phyloP scores from a whole-genome alignment of 2,113 vertebrate species.

The Numida meleagris region DNA sequence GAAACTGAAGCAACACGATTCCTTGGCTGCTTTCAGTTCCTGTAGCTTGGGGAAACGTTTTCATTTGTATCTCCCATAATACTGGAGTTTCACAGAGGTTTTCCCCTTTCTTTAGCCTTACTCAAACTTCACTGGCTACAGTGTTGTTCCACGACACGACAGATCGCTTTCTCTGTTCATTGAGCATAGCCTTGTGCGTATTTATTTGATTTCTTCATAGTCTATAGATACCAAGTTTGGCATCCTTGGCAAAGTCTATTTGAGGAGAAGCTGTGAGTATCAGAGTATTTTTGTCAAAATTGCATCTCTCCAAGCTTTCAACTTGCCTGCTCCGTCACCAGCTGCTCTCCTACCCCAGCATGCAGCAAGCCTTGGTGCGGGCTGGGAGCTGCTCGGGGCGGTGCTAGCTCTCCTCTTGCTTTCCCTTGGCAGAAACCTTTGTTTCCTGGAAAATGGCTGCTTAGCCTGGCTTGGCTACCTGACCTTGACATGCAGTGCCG shows the following conservation, averaged over 20 bases:
- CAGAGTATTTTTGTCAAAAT: neutral
- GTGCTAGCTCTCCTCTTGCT: neutral
- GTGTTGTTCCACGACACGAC: neutral
- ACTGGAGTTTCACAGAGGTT: neutral
- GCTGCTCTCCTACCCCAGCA: neutral
- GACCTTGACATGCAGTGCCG: neutral
- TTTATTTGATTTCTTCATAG: neutral
- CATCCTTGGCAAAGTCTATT: neutral
- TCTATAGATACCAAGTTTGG: conserved; percentile 10
- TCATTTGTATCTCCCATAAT: neutral
- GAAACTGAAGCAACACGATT: neutral
- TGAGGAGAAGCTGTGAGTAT: neutral
- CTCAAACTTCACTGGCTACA: neutral
- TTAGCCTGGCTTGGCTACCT: neutral
- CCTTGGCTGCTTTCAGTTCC: neutral
- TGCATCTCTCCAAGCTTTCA: neutral
- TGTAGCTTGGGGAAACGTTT: neutral
- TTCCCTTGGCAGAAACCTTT: neutral
- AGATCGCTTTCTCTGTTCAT: neutral
- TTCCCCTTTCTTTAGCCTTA: neutral
- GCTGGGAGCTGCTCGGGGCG: neutral
- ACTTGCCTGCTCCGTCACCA: neutral
- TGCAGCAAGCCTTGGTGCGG: too few species aligned
- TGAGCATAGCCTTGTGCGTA: neutral
- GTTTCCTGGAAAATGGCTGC: neutral